Evolutionary conservation across 2,888 invertebrate species (phyloP).

Genomic region (Apeira syringaria): DNA sequence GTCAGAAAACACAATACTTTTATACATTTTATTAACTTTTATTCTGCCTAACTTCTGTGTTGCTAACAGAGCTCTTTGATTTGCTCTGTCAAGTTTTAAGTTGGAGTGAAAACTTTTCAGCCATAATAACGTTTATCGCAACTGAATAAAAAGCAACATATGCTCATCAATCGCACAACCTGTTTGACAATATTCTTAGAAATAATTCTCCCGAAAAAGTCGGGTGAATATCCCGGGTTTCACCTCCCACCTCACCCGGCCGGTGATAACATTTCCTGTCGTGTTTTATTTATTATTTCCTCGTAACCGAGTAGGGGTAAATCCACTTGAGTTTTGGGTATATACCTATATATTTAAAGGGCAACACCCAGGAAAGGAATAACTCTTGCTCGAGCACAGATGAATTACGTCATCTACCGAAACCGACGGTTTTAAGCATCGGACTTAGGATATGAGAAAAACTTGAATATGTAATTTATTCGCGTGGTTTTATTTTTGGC

Average conservation of each 20-base stretch:
- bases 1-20: too few relatives aligned
- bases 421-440: slow-evolving; percentile 23
- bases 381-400: slow-evolving; percentile 25
- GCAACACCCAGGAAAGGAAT: slow-evolving; percentile 24
- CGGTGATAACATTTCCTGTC: slow-evolving; percentile 28
- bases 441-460: slow-evolving; percentile 19
- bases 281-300: slow-evolving; percentile 32
- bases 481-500: slow-evolving; percentile 11
- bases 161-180: slow-evolving; percentile 8
- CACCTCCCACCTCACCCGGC: slow-evolving; percentile 6
- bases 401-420: slow-evolving; percentile 21
- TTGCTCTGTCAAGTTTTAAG: too few relatives aligned
- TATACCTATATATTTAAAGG: slow-evolving; percentile 16
- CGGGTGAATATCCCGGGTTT: slow-evolving; percentile 7
- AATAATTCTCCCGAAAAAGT: slow-evolving; percentile 15
- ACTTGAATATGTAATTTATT: slow-evolving; percentile 25
- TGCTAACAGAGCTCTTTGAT: too few relatives aligned
- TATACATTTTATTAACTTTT: too few relatives aligned
- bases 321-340: slow-evolving; percentile 24
- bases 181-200: slow-evolving; percentile 13
- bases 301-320: slow-evolving; percentile 24
- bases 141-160: not conserved
- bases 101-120: too few relatives aligned
- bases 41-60: too few relatives aligned
- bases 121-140: too few relatives aligned